Evolutionary conservation across 2,113 vertebrate species (phyloP).

Genomic region (Axis porcinus): DNA sequence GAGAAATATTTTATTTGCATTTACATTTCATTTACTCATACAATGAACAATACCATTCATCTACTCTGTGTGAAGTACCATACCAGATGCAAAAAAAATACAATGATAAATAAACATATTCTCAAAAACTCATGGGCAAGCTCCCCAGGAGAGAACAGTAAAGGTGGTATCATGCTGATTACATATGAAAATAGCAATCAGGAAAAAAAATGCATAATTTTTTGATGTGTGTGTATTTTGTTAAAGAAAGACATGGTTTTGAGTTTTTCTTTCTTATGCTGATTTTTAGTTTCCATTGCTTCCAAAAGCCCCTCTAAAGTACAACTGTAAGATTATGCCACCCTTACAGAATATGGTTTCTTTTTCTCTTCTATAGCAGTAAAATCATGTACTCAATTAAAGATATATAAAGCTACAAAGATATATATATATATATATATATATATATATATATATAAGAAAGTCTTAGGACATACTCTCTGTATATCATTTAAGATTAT

Average conservation of each 20-base stretch:
- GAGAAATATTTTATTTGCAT: not conserved
- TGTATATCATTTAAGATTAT: not conserved
- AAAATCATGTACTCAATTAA: not conserved
- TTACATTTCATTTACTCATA: not conserved
- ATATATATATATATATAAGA: not conserved
- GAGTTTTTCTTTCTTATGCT: not conserved
- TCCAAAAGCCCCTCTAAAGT: not conserved
- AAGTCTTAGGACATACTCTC: not conserved
- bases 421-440: not conserved
- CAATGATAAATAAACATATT: not conserved
- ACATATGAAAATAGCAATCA: not conserved
- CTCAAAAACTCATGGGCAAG: not conserved
- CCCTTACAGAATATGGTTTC: fast-evolving
- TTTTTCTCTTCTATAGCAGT: not conserved
- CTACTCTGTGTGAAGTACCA: not conserved
- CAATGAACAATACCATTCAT: not conserved
- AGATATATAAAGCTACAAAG: not conserved
- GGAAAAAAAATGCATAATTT: not conserved
- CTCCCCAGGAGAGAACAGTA: not conserved
- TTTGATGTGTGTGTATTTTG: not conserved
- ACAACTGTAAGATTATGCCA: not conserved
- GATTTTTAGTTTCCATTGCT: not conserved
- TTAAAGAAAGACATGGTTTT: not conserved
- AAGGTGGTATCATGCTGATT: not conserved
- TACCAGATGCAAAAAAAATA: not conserved